Evolutionary conservation across 2,113 vertebrate genomes (phyloP).

Genomic region (Peromyscus polionotus): DNA sequence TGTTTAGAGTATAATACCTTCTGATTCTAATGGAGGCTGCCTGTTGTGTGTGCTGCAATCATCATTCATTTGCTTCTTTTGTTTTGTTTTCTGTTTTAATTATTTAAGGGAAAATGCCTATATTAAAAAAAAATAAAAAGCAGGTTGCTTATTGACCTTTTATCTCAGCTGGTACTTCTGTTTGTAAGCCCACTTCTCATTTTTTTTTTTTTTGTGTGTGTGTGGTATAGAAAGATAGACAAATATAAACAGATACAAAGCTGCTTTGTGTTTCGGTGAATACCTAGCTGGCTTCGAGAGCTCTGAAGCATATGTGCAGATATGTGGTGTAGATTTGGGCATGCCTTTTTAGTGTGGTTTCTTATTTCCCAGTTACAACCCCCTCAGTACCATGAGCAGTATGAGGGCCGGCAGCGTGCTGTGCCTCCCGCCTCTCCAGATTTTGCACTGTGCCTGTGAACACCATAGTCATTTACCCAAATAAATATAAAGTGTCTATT

Average conservation of each 20-base stretch:
- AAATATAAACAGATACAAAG: not conserved
- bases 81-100: slow-evolving; percentile 89
- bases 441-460: slow-evolving; percentile 14
- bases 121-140: slow-evolving; percentile 62
- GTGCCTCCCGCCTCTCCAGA: not conserved
- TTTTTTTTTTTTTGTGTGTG: slow-evolving; percentile 63
- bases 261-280: slow-evolving; percentile 61
- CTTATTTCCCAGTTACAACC: slow-evolving; percentile 76
- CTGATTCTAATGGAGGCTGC: slow-evolving; percentile 92
- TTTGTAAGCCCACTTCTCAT: slow-evolving; percentile 86
- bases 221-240: slow-evolving; percentile 75
- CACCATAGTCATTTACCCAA: slow-evolving; percentile 76
- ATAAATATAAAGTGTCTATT: slow-evolving; percentile 74
- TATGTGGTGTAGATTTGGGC: slow-evolving; percentile 80
- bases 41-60: slow-evolving; percentile 90
- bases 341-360: slow-evolving; percentile 83
- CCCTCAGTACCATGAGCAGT: slow-evolving; percentile 53
- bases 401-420: slow-evolving; percentile 56
- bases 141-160: slow-evolving; percentile 87
- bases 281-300: slow-evolving; percentile 86
- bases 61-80: slow-evolving; percentile 90
- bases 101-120: slow-evolving; percentile 86
- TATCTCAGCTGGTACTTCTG: slow-evolving; percentile 84
- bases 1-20: slow-evolving; percentile 98
- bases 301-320: slow-evolving; percentile 79